Percentiles rank a stretch among this genome's conserved stretches.
phyloP scores from a whole-genome alignment of 2,113 vertebrate genomes.

The Ivindomyrus marchei region DNA sequence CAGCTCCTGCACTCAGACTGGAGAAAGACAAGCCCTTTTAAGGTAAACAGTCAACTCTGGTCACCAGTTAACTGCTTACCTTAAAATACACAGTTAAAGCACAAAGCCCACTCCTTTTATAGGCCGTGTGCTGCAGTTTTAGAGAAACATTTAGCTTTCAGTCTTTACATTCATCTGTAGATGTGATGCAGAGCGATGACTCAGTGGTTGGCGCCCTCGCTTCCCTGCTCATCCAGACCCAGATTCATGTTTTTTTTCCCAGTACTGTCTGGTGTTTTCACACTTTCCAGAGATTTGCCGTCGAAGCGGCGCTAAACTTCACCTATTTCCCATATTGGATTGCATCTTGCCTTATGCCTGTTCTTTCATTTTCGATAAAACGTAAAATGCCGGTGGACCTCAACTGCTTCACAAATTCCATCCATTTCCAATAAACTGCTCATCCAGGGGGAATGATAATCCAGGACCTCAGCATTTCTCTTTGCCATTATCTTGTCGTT shows the following conservation, averaged over 20 bases:
- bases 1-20: slow-evolving; percentile 29
- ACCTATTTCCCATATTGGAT: background rate
- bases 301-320: background rate
- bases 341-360: background rate
- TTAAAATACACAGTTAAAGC: slow-evolving; percentile 39
- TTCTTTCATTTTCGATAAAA: background rate
- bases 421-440: background rate
- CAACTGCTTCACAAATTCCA: background rate
- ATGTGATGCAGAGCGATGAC: background rate
- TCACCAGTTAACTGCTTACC: slow-evolving; percentile 51
- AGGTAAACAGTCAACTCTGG: slow-evolving; percentile 19
- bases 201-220: background rate
- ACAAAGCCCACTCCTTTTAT: slow-evolving; percentile 30
- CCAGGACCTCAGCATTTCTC: background rate
- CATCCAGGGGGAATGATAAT: background rate
- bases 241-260: background rate
- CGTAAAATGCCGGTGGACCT: background rate
- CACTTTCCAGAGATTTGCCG: slow-evolving; percentile 8
- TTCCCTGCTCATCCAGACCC: background rate
- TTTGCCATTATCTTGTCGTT: background rate
- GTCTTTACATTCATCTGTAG: background rate
- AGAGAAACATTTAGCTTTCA: background rate
- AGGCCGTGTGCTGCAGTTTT: background rate
- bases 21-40: slow-evolving; percentile 28
- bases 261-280: background rate